Evolutionary conservation across 1,140 invertebrate genomes (phyloP).

Genomic region (Stenopsyche tienmushanensis): DNA sequence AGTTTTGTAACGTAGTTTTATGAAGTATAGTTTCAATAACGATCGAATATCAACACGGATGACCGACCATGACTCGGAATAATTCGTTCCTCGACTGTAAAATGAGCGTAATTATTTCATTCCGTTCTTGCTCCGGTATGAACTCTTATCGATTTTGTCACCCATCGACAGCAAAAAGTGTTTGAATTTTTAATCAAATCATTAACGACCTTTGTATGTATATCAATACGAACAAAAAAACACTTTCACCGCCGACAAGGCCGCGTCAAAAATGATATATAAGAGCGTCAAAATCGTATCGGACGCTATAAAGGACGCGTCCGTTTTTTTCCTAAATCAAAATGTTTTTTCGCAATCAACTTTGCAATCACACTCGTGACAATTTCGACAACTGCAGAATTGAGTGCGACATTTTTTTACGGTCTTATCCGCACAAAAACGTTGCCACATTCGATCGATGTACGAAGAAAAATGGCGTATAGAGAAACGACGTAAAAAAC

Average conservation of each 20-base stretch:
- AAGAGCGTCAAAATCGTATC: not conserved
- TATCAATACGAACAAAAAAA: not conserved
- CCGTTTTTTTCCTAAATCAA: not conserved
- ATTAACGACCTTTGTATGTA: too few relatives aligned
- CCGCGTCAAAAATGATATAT: not conserved
- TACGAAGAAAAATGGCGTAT: constrained; percentile 4
- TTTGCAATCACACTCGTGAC: too few relatives aligned
- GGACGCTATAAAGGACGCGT: too few relatives aligned
- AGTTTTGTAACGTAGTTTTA: too few relatives aligned
- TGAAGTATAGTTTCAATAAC: too few relatives aligned
- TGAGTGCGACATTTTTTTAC: not conserved
- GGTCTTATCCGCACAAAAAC: not conserved
- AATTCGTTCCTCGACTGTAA: too few relatives aligned
- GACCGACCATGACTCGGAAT: too few relatives aligned
- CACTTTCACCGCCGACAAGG: not conserved
- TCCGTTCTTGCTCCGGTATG: too few relatives aligned
- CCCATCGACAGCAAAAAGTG: not conserved
- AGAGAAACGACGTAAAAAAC: constrained; percentile 5
- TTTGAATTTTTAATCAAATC: not conserved
- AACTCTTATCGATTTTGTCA: not conserved
- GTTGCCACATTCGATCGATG: not conserved
- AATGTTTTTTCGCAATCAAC: not conserved
- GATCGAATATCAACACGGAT: too few relatives aligned
- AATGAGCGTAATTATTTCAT: too few relatives aligned
- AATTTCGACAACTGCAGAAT: too few relatives aligned